Evolutionary conservation across 2,888 invertebrate genomes (phyloP).

Genomic region (Chelonus formosanus): DNA sequence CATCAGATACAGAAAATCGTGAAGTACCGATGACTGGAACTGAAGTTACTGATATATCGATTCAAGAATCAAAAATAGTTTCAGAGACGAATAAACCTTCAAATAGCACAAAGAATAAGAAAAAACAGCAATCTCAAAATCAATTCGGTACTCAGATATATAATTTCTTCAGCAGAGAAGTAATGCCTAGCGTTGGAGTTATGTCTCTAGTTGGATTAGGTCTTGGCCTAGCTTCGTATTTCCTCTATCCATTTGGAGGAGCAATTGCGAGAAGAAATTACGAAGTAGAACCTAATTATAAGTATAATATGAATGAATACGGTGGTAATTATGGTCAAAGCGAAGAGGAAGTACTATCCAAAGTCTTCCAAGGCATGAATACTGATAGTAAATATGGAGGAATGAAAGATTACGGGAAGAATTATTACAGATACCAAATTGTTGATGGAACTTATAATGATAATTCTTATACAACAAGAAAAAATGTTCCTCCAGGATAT

Average conservation of each 20-base stretch:
- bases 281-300: constrained; percentile 68
- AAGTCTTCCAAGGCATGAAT: constrained; percentile 77
- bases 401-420: constrained; percentile 49
- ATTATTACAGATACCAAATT: constrained; percentile 55
- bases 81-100: constrained; percentile 61
- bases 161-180: constrained; percentile 80
- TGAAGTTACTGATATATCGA: constrained; percentile 42
- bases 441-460: constrained; percentile 58
- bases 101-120: constrained; percentile 70
- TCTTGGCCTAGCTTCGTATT: constrained; percentile 79
- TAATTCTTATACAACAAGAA: constrained; percentile 62
- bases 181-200: constrained; percentile 83
- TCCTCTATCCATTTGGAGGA: constrained; percentile 78
- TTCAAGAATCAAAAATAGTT: constrained; percentile 63
- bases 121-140: constrained; percentile 63
- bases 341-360: constrained; percentile 81
- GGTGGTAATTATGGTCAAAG: constrained; percentile 74
- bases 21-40: constrained; percentile 37
- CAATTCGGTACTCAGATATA: constrained; percentile 79
- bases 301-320: constrained; percentile 76
- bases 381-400: constrained; percentile 42
- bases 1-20: constrained; percentile 27
- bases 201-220: constrained; percentile 77
- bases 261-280: constrained; percentile 73
- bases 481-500: constrained; percentile 41